A percentile compares a stretch with the other conserved stretches of the same genome.
These are phyloP conservation scores for Xanthorhoe designata DNA, from an alignment of 2,888 invertebrate species.

Conservation along the genomic window DNA sequence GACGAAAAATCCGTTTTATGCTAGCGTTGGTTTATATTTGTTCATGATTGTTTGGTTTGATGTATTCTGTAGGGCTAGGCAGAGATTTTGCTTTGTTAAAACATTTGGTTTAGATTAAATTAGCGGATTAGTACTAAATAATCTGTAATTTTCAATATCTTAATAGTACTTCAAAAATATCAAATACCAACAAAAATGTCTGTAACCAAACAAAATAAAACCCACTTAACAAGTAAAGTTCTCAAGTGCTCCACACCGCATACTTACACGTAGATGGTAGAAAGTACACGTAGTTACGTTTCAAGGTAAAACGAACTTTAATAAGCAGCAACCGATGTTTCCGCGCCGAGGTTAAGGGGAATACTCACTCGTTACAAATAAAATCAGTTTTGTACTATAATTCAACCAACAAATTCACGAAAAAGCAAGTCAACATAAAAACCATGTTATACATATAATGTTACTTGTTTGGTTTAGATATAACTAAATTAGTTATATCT, in stretches of 20 bases:
- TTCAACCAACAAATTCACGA: no score
- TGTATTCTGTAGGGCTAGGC: not conserved
- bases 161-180: no score
- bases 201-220: constrained; percentile 36
- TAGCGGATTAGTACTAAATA: no score
- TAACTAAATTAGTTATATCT: no score
- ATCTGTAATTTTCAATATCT: no score
- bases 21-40: not conserved
- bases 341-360: constrained; percentile 53
- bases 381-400: not conserved
- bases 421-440: no score
- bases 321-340: constrained; percentile 68
- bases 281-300: constrained; percentile 34
- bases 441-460: no score
- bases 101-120: no score
- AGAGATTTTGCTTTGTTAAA: no score
- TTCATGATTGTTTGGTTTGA: not conserved
- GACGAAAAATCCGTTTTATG: constrained; percentile 6
- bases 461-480: no score
- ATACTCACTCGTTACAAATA: constrained; percentile 3
- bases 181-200: not conserved
- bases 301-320: constrained; percentile 66
- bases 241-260: constrained; percentile 41
- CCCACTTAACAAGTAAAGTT: constrained; percentile 43
- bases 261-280: constrained; percentile 26